A percentile compares a stretch with the other conserved stretches of the same genome.
Conservation (phyloP, 2,797 vertebrate genomes). For the Ciconia nigra region DNA sequence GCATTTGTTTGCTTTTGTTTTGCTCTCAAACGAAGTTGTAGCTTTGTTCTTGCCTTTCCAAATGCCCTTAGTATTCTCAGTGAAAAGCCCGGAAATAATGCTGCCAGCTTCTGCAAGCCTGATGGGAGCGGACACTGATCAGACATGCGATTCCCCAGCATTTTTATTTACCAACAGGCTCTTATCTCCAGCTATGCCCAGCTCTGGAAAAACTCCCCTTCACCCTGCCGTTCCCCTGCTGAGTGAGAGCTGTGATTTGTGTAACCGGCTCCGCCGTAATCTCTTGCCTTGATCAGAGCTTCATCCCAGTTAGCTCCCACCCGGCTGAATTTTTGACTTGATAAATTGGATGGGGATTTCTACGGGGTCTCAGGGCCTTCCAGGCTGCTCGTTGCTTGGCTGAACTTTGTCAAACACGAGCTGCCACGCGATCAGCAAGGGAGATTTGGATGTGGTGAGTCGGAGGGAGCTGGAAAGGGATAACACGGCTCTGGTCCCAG, state of each 20-base stretch:
- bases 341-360: constrained; percentile 49
- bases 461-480: neutral
- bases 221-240: neutral
- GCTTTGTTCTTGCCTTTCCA: constrained; percentile 44
- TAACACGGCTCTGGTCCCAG: rapidly evolving
- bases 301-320: constrained; percentile 28
- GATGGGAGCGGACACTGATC: constrained; percentile 6
- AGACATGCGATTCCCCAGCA: neutral
- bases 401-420: constrained; percentile 2
- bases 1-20: constrained; percentile 53
- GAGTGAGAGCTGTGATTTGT: neutral
- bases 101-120: constrained; percentile 10
- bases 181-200: constrained; percentile 19
- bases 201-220: neutral
- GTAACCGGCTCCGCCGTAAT: neutral
- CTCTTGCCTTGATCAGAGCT: constrained; percentile 24
- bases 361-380: neutral
- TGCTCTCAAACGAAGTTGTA: constrained; percentile 44
- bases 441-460: neutral
- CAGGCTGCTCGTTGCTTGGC: constrained; percentile 6
- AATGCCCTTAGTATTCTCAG: constrained; percentile 31
- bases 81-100: constrained; percentile 40
- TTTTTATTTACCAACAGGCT: constrained; percentile 40
- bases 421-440: rapidly evolving
- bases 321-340: constrained; percentile 24